Evolutionary conservation across 1,140 invertebrate species (phyloP), one percentile per base, ranked within the genome.

Genomic region (Camponotus vicinus): DNA sequence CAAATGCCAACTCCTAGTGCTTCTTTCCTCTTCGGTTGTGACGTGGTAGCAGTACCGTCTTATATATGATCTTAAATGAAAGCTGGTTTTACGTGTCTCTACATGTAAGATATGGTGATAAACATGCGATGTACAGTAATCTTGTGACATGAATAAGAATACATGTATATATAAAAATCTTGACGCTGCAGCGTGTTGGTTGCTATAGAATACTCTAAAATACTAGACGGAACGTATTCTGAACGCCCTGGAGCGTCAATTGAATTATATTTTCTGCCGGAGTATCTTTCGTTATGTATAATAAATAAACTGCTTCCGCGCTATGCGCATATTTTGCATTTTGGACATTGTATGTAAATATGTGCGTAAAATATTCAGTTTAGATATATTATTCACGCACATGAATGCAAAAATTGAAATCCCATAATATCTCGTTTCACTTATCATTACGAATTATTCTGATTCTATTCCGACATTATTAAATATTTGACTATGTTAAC

Each of bases 1-100:
- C 94, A 32, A 95, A 93, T 59, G 91, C 94, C 67, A 95, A 95
- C 40, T 95, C 95, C 92, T 95, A 95, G 94, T 94, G 92, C 66
- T 91, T 88, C 90, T 93, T 92, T 63, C 86, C 94, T 89, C 91
- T 87, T 93, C 92, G 88, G 91, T 93, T 93, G 82, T 94, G 87
- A 93, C 76, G 69, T 52, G 9, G 49, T 57, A 55, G 21, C 3
- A 1, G 32, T 42, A n/a, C n/a, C 27, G 32, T 66, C 52, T 86
- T 80, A 21, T 86, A 21, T 32, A 83, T 91, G 69, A 67, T 87
- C 86, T 70, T 89, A 32, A 61, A 52, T 75, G 40, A 45, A 37
- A 61, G 79, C 13, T 49, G 45, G 52, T 52, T 80, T 18, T 66
- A 27, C 4, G 59, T 5, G 18, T 67, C 40, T 78, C 11, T 55